Conservation (phyloP, 92 coral and sea anemone genomes). For the Bergia puertoricense region DNA sequence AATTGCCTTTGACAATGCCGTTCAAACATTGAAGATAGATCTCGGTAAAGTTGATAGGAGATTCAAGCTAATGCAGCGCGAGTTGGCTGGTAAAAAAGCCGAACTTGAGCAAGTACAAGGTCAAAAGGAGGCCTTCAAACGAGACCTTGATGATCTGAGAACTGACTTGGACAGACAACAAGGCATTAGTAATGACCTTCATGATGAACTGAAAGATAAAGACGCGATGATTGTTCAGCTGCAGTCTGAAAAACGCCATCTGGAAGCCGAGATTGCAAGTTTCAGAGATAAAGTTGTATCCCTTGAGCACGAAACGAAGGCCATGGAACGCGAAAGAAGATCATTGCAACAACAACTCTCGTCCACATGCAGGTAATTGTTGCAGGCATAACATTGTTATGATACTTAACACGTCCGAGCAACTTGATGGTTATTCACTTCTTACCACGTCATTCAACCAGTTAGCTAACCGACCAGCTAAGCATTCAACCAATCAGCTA, state of each 20-base stretch:
- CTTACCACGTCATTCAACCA: background rate
- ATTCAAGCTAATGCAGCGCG: constrained; percentile 83
- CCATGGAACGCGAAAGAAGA: constrained; percentile 51
- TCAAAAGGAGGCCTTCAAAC: constrained; percentile 63
- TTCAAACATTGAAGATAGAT: constrained; percentile 71
- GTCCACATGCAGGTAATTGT: constrained; percentile 57
- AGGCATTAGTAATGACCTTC: constrained; percentile 49
- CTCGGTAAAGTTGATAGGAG: constrained; percentile 91
- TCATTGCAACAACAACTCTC: constrained; percentile 60
- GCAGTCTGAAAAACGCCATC: constrained; percentile 48
- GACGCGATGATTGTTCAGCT: constrained; percentile 57
- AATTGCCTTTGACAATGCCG: constrained; percentile 75
- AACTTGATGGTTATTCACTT: background rate
- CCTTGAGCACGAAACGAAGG: constrained; percentile 46
- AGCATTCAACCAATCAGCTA: background rate
- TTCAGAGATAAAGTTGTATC: constrained; percentile 51
- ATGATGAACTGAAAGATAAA: constrained; percentile 62
- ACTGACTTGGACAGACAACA: constrained; percentile 66
- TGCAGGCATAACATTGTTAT: background rate
- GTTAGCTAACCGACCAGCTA: background rate
- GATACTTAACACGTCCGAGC: background rate
- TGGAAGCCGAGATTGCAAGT: constrained; percentile 54
- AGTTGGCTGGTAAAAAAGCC: constrained; percentile 58
- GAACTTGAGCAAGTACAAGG: constrained; percentile 68
- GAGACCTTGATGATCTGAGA: constrained; percentile 65